Evolutionary conservation across 2,113 vertebrate genomes (phyloP).

Genomic region (Nycticorax nycticorax): DNA sequence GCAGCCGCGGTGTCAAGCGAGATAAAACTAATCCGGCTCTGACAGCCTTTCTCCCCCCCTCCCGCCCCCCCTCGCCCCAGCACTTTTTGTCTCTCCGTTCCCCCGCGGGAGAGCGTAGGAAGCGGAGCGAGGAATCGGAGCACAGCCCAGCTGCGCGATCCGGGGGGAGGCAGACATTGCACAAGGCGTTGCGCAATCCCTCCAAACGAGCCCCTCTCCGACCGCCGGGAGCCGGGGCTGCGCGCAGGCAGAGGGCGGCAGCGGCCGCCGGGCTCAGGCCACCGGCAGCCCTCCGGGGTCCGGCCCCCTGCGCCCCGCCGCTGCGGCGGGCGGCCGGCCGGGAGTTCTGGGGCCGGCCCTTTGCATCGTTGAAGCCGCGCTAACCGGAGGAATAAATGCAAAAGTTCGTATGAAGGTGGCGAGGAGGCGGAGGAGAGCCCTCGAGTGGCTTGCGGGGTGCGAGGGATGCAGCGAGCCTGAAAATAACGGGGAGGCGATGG

Average conservation of each 20-base stretch:
- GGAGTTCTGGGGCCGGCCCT: not conserved
- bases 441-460: not conserved
- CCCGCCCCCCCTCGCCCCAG: not conserved
- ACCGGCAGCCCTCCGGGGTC: not conserved
- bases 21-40: not conserved
- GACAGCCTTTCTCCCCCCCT: not conserved
- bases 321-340: not conserved
- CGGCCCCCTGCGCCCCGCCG: not conserved
- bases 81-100: not conserved
- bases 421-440: not conserved
- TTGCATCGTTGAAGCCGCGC: not conserved
- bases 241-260: constrained; percentile 38
- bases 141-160: not conserved
- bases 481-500: constrained; percentile 19
- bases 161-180: not conserved
- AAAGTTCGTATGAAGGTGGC: not conserved
- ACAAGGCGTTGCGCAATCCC: constrained; percentile 12
- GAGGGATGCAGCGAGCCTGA: not conserved
- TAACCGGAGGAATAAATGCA: not conserved
- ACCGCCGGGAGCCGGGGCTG: not conserved
- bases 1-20: not conserved
- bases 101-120: not conserved
- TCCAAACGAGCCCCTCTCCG: not conserved
- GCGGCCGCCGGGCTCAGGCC: not conserved
- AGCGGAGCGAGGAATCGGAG: not conserved